Conservation (phyloP, 92 coral and sea anemone species). For the Phenganax marumi region DNA sequence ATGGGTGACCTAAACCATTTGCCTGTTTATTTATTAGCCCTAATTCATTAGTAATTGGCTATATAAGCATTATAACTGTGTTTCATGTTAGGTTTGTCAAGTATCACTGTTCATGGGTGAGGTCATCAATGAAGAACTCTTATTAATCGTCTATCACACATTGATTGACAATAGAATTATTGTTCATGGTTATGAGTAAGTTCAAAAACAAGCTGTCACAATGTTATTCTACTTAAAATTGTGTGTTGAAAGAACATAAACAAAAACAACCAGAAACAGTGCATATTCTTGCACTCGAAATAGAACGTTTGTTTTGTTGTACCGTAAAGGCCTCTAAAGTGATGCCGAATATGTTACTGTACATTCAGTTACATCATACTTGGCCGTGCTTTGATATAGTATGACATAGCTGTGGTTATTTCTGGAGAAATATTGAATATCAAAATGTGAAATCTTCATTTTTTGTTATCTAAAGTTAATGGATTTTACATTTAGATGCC, state of each 20-base stretch:
- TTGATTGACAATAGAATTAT: slow-evolving; percentile 70
- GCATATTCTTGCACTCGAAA: too few relatives aligned
- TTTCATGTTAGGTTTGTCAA: slow-evolving; percentile 62
- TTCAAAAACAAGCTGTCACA: neutral
- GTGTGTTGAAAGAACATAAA: neutral
- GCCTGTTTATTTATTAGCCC: too few relatives aligned
- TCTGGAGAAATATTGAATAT: neutral
- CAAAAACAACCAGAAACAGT: too few relatives aligned
- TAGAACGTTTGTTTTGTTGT: too few relatives aligned
- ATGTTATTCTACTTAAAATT: neutral
- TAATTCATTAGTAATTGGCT: neutral
- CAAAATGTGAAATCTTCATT: neutral
- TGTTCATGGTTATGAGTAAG: slow-evolving; percentile 83
- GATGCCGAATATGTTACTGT: too few relatives aligned
- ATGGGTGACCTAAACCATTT: neutral
- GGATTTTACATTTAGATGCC: slow-evolving; percentile 22
- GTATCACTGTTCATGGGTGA: slow-evolving; percentile 68
- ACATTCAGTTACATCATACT: too few relatives aligned
- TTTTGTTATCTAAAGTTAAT: neutral
- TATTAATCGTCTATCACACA: slow-evolving; percentile 72
- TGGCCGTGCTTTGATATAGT: too few relatives aligned
- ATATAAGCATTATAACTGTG: neutral
- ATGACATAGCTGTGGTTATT: too few relatives aligned
- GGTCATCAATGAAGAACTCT: slow-evolving; percentile 64
- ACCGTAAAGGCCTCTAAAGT: too few relatives aligned